Evolutionary conservation across 2,888 invertebrate genomes (phyloP), one percentile per base, ranked within the genome.

Genomic region (Lasioglossum pauxillum): DNA sequence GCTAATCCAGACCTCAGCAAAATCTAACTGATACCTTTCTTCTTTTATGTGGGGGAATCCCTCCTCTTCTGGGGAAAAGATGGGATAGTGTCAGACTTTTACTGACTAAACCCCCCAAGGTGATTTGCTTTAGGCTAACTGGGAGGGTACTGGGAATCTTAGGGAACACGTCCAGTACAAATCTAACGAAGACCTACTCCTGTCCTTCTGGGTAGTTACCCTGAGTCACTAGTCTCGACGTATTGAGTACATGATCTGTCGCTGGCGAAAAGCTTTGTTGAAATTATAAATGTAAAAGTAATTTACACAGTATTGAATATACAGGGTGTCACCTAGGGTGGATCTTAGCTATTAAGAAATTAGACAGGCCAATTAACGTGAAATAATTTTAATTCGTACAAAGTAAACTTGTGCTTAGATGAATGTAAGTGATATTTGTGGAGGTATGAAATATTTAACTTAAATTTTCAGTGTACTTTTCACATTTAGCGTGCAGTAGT

Each of bases 101-200:
- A 23, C 10, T 23, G 53, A 23, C 53, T 53, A 53, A 53, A 53
- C 23, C 53, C 53, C 53, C 57, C n/a, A n/a, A n/a, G 57, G 57
- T n/a, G n/a, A 57, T 57, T 57, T 57, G 12, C 57, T n/a, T n/a
- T 57, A n/a, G 57, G 57, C n/a, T 57, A 57, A 57, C 57, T n/a
- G 57, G 57, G 57, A 57, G 57, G 57, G 57, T n/a, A n/a, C 57
- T 12, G 57, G 57, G 12, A n/a, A 57, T 57, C n/a, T 57, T 10
- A 10, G n/a, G 3, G 53, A n/a, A 53, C 53, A 57, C n/a, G 10
- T n/a, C n/a, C n/a, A n/a, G 12, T 57, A 57, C 57, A 57, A 10
- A 57, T 10, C 57, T 12, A n/a, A n/a, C 57, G 1, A 0, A n/a
- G 12, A 57, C n/a, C 53, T 23, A 10, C 57, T n/a, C 23, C 4